Conservation (phyloP, 2,797 vertebrate genomes). For the Gymnoscopelus microlampas region DNA sequence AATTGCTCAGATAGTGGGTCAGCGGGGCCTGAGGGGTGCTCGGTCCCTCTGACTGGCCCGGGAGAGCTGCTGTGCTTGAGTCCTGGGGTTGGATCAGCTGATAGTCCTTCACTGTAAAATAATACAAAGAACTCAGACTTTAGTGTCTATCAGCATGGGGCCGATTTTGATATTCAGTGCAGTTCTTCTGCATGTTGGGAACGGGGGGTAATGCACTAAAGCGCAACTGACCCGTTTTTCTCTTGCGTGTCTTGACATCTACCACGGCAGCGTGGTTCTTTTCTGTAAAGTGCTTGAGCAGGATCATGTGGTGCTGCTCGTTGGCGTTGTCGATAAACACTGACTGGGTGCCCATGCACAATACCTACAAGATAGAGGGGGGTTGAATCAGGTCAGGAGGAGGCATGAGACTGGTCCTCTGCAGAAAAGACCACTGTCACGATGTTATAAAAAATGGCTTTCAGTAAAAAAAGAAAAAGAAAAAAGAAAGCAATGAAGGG, state of each 20-base stretch:
- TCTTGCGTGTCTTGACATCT: conserved; percentile 94
- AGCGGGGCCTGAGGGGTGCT: conserved; percentile 75
- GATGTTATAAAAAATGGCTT: background rate
- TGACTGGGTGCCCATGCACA: conserved; percentile 95
- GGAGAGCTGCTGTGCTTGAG: conserved; percentile 55
- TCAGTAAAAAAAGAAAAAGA: too few species aligned
- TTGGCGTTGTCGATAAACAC: conserved; percentile 97
- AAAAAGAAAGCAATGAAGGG: too few species aligned
- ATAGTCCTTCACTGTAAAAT: conserved; percentile 91
- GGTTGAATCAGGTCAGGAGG: background rate
- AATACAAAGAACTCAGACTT: background rate
- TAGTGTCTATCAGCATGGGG: too few species aligned
- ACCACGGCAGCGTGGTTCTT: conserved; percentile 96
- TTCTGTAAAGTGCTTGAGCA: conserved; percentile 97
- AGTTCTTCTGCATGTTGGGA: too few species aligned
- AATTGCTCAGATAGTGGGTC: conserved; percentile 89
- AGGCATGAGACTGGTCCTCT: background rate
- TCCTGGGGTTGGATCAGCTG: conserved; percentile 89
- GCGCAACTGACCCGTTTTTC: conserved; percentile 88
- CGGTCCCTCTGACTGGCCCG: conserved; percentile 52
- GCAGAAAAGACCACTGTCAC: background rate
- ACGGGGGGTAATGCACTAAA: too few species aligned
- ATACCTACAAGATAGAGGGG: conserved; percentile 80
- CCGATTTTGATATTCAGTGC: too few species aligned
- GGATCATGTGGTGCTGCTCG: conserved; percentile 92